Evolutionary conservation across 2,113 vertebrate species (phyloP), one percentile per base, ranked within the genome.

Genomic region (Aspidoscelis tigris): DNA sequence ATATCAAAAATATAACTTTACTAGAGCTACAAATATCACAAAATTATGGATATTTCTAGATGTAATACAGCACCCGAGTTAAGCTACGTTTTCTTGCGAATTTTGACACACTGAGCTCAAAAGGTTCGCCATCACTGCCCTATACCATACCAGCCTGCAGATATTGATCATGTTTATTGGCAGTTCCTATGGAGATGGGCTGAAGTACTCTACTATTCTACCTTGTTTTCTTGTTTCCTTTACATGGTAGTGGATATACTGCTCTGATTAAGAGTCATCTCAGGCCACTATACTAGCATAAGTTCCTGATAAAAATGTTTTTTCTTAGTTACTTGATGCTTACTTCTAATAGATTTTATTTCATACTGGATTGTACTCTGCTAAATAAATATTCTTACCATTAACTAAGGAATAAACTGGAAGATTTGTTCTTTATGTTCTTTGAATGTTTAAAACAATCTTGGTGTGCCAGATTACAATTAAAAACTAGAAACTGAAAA

Each of bases 231-330:
- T 7, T 55, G 24, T 74, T 44, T 21, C 50, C 21, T 83, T 5
- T 72, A 64, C n/a, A 78, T 82, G 73, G 14, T 55, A 1, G 3
- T 55, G 1, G 3, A 26, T 78, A 4, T 44, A 84, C 80, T 50
- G 78, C 87, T 88, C 79, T 22, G 1, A 84, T 68, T 65, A 53
- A 68, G 26, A 41, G 24, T 39, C n/a, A 44, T 79, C 74, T 83
- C 58, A 12, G n/a, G 44, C 26, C 73, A 21, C n/a, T 55, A n/a
- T n/a, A 66, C 44, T 71, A 47, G 88, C 44, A 12, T 8, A 44
- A 9, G 20, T 86, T 82, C 87, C 72, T 58, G 66, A 72, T 11
- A 5, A 72, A 86, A 53, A 33, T 69, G 5, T 65, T 21, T 39
- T 3, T 58, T n/a, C 77, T n/a, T 79, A 81, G n/a, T 72, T 87